Evolutionary conservation across 1,140 invertebrate species (phyloP).

Genomic region (Eupristina koningsbergeri): DNA sequence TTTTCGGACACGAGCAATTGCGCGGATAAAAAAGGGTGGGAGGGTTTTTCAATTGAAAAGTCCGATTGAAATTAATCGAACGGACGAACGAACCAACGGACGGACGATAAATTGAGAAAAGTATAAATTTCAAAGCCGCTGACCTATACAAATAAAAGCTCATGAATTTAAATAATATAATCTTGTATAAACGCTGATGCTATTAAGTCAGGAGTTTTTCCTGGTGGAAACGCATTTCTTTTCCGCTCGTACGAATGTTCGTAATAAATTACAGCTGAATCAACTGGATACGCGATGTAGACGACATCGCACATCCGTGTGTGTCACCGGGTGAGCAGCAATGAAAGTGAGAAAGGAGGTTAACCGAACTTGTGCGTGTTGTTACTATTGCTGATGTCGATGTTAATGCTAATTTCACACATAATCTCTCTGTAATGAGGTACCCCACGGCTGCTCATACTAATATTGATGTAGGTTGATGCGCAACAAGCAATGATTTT

Average conservation of each 20-base stretch:
- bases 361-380: neutral
- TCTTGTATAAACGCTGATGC: neutral
- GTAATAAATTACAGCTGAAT: slow-evolving; percentile 24
- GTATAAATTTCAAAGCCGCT: neutral
- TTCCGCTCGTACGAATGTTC: neutral
- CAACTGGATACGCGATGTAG: neutral
- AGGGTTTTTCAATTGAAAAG: slow-evolving; percentile 32
- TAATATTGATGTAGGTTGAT: slow-evolving; percentile 14
- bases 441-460: neutral
- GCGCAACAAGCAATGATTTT: slow-evolving; percentile 11
- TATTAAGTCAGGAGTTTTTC: neutral
- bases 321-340: neutral
- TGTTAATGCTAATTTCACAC: neutral
- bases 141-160: neutral
- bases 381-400: too few species aligned
- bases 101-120: neutral
- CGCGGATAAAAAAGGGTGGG: neutral
- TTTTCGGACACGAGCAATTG: neutral
- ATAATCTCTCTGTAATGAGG: slow-evolving; percentile 48
- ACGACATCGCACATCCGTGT: neutral
- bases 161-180: slow-evolving; percentile 24
- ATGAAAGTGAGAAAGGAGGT: slow-evolving; percentile 32
- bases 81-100: neutral
- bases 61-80: slow-evolving; percentile 24
- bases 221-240: neutral